Conservation (phyloP, 2,113 vertebrate species). For the Xyrauchen texanus region DNA sequence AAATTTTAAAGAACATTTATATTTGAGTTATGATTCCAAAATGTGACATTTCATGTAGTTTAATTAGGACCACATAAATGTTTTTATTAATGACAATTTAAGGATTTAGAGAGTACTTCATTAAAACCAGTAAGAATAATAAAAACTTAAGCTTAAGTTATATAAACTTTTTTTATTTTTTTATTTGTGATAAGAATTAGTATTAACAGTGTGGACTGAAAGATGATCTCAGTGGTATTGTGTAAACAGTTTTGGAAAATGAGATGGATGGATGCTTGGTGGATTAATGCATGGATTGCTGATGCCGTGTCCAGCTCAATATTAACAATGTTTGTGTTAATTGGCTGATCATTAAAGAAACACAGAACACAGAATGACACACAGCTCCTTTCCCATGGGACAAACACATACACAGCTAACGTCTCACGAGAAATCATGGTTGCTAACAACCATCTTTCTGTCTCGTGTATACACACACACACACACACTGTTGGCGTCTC, state of each 20-base stretch:
- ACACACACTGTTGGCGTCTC: neutral
- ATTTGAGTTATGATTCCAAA: no score
- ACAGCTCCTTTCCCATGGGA: constrained; percentile 24
- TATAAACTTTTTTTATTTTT: no score
- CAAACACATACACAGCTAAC: constrained; percentile 4
- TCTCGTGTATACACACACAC: constrained; percentile 23
- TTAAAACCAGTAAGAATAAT: no score
- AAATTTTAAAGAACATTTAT: no score
- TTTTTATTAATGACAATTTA: no score
- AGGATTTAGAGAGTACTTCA: no score
- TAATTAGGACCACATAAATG: no score
- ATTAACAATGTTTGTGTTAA: constrained; percentile 72
- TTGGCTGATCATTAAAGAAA: constrained; percentile 73
- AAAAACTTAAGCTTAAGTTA: no score
- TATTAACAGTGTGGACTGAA: neutral
- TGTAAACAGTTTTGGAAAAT: neutral
- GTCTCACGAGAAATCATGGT: constrained; percentile 40
- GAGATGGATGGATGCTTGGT: neutral
- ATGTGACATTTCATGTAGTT: no score
- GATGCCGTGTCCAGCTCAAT: constrained; percentile 64
- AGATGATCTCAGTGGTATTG: constrained; percentile 8
- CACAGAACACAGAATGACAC: constrained; percentile 35
- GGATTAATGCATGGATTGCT: neutral
- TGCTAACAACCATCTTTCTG: constrained; percentile 37
- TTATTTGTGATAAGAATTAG: no score